Base-by-base conservation (phyloP, 2,888 invertebrate species). In the Dioctria linearis region DNA sequence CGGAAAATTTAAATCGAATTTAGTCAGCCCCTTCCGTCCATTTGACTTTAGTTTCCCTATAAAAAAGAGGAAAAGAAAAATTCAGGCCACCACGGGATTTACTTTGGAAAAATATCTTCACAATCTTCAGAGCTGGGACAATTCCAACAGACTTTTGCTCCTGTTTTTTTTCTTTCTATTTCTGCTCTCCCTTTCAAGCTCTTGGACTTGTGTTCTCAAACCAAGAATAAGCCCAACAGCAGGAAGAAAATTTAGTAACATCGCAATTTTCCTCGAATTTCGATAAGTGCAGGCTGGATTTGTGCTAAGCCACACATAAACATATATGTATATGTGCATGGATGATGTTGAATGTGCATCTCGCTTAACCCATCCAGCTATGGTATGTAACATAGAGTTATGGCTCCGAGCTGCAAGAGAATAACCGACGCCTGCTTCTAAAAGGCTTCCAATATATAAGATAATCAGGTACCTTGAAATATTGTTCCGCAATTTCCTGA, bases 401-500 rank as follows among this genome's bases (percentile, higher is more conserved):
- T 42, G 75, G 75, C 4, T 75, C 8, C 75, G 40, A 39, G 49
- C 13, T 37, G 49, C 42, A 3, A 8, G 76, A 63, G 76, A 37
- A 63, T 42, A 25, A 5, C 51, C 76, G 51, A 57, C 57, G 78
- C 65, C 67, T 78, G 78, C 66, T 67, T 69, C 79, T 67, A 67
- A 69, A 79, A 57, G 59, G 57, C 43, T 79, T 59, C 67, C 79
- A 79, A 79, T 79, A 69, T 25, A 25, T 69, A 79, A 46, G 67
- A 79, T 79, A 79, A 79, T 79, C 79, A 79, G 67, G 69, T 79
- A 79, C 67, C 79, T 79, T 67, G 57, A 79, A 79, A 79, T 79
- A 79, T 79, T 79, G 67, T 67, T 67, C 79, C 67, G 57, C 67
- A 79, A 67, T 67, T 79, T 67, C 67, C 59, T 69, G 59, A 49